A percentile compares a stretch with the other conserved stretches of the same genome.
Conservation (phyloP, 2,797 vertebrate genomes). For the Okamejei kenojei region DNA sequence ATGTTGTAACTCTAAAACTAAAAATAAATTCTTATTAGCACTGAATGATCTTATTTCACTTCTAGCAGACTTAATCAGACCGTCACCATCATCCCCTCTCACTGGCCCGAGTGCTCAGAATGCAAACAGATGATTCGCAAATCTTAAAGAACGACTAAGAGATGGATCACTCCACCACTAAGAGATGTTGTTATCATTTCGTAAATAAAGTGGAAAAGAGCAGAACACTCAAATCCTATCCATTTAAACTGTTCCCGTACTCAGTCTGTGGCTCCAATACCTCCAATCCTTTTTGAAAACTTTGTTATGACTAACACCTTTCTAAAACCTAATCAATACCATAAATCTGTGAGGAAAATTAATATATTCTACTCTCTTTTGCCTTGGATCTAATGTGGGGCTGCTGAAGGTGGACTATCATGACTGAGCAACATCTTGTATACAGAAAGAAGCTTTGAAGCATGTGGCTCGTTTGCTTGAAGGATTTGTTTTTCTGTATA, state of each 20-base stretch:
- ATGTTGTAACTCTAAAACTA: no score
- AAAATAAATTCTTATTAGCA: background rate
- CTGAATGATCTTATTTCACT: background rate
- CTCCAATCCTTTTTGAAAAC: background rate
- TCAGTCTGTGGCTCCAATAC: background rate
- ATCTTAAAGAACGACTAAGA: background rate
- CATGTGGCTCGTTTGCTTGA: no score
- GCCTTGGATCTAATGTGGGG: background rate
- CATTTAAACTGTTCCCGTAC: background rate
- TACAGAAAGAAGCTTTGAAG: background rate
- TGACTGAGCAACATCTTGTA: background rate
- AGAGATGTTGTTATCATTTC: background rate
- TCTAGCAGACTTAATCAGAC: background rate
- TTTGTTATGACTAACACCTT: background rate
- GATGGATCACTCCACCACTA: background rate
- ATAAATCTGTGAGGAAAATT: background rate
- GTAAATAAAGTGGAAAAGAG: background rate
- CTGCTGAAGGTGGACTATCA: background rate
- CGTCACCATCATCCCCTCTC: background rate
- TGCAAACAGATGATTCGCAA: background rate
- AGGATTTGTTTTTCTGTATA: background rate
- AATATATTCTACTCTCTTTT: background rate
- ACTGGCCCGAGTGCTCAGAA: background rate
- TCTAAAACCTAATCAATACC: background rate
- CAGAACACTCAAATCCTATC: background rate